phyloP scores from a whole-genome alignment of 2,888 invertebrate species.

The Pachymerium ferrugineum region DNA sequence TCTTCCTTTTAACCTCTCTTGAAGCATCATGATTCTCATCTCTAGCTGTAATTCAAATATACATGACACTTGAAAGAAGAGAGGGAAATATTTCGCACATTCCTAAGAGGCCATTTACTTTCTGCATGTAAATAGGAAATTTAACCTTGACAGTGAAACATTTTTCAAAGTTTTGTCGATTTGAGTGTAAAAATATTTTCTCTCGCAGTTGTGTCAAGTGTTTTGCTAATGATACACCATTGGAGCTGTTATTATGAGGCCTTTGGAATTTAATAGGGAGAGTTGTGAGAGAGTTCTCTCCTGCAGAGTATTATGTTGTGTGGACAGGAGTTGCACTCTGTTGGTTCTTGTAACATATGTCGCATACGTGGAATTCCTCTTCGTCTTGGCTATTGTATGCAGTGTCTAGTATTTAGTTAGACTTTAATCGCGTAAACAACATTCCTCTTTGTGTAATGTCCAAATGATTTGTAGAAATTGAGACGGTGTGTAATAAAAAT shows the following conservation, averaged over 20 bases:
- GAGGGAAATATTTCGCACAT: too few species aligned
- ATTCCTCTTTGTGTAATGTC: neutral
- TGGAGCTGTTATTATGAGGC: neutral
- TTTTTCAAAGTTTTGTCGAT: neutral
- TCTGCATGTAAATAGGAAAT: neutral
- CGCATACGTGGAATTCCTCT: neutral
- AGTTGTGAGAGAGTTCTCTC: slow-evolving; percentile 1
- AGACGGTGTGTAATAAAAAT: neutral
- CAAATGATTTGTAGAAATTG: neutral
- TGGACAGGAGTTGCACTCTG: neutral
- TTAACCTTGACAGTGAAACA: neutral
- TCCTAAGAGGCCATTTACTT: neutral
- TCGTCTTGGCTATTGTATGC: neutral
- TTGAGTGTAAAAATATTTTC: neutral
- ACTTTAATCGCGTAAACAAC: neutral
- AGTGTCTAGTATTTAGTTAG: neutral
- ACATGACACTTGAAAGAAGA: too few species aligned
- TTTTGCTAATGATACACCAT: too few species aligned
- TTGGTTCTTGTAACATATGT: neutral
- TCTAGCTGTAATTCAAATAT: too few species aligned
- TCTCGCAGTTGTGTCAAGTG: neutral
- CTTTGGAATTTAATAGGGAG: slow-evolving; percentile 19
- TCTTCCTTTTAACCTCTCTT: too few species aligned
- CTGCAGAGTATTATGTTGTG: neutral
- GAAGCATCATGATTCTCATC: too few species aligned